Base-by-base conservation (phyloP, 2,888 invertebrate genomes). In the Machimus atricapillus region DNA sequence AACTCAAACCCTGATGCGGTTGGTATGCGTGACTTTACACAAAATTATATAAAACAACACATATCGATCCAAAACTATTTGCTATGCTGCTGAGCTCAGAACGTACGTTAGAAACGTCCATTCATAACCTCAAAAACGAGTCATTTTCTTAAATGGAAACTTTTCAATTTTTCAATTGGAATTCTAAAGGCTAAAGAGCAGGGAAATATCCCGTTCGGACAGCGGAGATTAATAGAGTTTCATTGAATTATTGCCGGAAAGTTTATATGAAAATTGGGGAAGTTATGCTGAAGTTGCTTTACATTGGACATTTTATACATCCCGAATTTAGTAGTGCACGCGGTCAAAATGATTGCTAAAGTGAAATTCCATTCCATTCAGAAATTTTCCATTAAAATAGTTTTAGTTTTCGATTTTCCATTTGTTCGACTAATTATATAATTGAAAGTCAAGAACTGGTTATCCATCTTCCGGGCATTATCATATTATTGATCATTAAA, bases 181-280 rank as follows among this genome's bases (percentile, higher is more conserved):
- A 76, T 83, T 58, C 23, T 37, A 77, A 77, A 77, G 40, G 14
- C 77, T 34, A n/a, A 52, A 27, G 19, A 56, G 14, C 52, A 31
- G 34, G 58, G 31, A 23, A 58, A 66, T 19, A 37, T 16, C n/a
- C 37, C 19, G 56, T 31, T 27, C 56, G 40, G 66, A 83, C 66
- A 66, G 9, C 40, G 12, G 23, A 66, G 83, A 83, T 83, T 66
- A 83, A 83, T 83, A 83, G 83, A 66, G 66, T 66, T 66, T 66
- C 19, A 34, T 58, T 83, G 83, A 83, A 83, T 58, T 83, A 83
- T 83, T 34, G 66, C 66, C 19, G n/a, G 34, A 79, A 79, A 79
- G 79, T 79, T 79, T 66, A 66, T 23, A 66, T 66, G 52, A 43
- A 43, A 79, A 79, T 79, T 46, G 52, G 52, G 23, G 27, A 79